A percentile compares a stretch with the other conserved stretches of the same genome.
Conservation (phyloP, 2,797 vertebrate genomes). For the Crocidura indochinensis region DNA sequence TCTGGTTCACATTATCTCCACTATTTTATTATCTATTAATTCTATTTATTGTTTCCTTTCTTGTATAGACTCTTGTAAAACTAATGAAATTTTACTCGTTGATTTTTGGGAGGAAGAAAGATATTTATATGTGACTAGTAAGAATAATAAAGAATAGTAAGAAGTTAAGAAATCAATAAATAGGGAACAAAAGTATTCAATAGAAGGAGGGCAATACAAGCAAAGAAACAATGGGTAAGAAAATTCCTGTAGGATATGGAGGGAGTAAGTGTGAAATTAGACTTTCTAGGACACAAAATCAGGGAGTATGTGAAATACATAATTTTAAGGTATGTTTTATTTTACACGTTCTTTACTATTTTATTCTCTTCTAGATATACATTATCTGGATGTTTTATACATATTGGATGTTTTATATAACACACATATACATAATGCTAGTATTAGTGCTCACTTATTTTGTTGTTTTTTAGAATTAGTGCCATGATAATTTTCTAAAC, state of each 20-base stretch:
- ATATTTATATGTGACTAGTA: no score
- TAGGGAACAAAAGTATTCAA: no score
- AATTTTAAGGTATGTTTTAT: neutral
- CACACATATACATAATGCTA: neutral
- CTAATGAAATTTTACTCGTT: neutral
- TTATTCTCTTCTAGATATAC: neutral
- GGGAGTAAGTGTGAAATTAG: neutral
- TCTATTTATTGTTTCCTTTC: neutral
- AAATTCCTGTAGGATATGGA: neutral
- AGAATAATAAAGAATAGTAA: no score
- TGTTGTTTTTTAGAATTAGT: neutral
- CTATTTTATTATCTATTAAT: neutral
- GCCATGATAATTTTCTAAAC: neutral
- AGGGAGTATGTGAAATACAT: neutral
- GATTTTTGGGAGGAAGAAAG: conserved; percentile 4
- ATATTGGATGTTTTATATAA: neutral
- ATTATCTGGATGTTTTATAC: neutral
- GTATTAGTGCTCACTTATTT: neutral
- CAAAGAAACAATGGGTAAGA: neutral
- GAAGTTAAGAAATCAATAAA: no score
- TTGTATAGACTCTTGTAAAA: neutral
- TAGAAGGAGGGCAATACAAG: no score
- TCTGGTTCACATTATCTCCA: neutral
- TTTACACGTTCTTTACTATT: neutral
- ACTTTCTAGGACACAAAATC: neutral